phyloP scores from a whole-genome alignment of 2,888 invertebrate species.

The Drosophila cracens region DNA sequence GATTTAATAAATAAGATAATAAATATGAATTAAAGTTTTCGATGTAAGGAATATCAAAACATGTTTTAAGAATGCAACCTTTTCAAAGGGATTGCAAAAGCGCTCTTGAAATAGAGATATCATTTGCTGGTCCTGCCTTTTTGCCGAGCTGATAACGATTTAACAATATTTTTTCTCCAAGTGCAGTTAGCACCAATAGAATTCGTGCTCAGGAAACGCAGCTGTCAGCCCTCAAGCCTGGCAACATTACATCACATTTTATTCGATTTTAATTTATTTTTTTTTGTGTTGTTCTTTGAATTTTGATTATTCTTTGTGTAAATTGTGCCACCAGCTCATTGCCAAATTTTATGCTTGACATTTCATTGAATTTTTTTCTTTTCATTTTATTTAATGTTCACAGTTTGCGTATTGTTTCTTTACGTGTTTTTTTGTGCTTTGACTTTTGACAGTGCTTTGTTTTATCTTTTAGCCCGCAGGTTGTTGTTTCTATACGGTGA shows the following conservation, averaged over 20 bases:
- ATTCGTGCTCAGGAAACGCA: slow-evolving; percentile 8
- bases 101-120: neutral
- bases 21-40: neutral
- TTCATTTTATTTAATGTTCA: slow-evolving; percentile 39
- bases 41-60: neutral
- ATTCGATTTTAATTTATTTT: slow-evolving; percentile 60
- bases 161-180: neutral
- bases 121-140: neutral
- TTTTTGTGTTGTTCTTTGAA: slow-evolving; percentile 7
- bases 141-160: neutral
- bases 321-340: slow-evolving; percentile 27
- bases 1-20: neutral
- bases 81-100: neutral
- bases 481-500: slow-evolving; percentile 16
- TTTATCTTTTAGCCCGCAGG: slow-evolving; percentile 9
- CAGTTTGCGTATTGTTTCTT: slow-evolving; percentile 22
- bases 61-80: neutral
- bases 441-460: slow-evolving; percentile 40
- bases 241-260: slow-evolving; percentile 45
- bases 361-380: slow-evolving; percentile 51
- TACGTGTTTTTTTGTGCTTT: slow-evolving; percentile 10
- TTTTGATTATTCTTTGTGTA: slow-evolving; percentile 6
- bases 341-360: slow-evolving; percentile 49
- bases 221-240: slow-evolving; percentile 12
- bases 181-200: slow-evolving; percentile 26